Conservation (phyloP, 2,797 vertebrate genomes). For the Petrocephalus sullivani region DNA sequence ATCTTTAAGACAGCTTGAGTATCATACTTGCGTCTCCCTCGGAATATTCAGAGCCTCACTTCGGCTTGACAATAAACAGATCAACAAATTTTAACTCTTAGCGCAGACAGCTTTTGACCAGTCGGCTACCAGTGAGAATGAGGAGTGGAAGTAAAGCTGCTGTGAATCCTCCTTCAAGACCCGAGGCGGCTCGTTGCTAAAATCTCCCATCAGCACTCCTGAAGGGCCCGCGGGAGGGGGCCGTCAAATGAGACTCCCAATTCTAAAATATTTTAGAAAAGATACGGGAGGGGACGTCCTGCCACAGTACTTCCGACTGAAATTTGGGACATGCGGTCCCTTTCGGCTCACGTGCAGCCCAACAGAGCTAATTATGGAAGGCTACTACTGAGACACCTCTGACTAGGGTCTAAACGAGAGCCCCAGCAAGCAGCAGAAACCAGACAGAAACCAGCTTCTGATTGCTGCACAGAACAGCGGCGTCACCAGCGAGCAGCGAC, state of each 20-base stretch:
- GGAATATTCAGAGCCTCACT: not conserved
- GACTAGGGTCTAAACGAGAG: not conserved
- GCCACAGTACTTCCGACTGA: not conserved
- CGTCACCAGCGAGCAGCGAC: not conserved
- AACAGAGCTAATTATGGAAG: not conserved
- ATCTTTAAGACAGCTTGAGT: not conserved
- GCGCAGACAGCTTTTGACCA: not conserved
- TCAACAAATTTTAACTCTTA: not conserved
- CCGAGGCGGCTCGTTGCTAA: not conserved
- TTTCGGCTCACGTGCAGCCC: not conserved
- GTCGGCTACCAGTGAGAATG: not conserved
- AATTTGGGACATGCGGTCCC: not conserved
- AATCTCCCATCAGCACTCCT: not conserved
- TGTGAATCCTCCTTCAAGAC: not conserved
- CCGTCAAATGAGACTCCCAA: not conserved
- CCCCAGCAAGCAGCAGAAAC: not conserved
- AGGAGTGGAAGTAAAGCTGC: not conserved
- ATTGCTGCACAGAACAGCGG: not conserved
- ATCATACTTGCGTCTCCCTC: not conserved
- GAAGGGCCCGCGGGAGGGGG: not conserved
- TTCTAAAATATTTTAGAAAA: not conserved
- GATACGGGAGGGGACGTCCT: not conserved
- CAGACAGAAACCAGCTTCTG: not conserved
- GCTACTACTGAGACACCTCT: not conserved
- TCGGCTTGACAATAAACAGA: not conserved